Base-by-base conservation (phyloP, 2,797 vertebrate genomes). In the Eutrigla gurnardus region DNA sequence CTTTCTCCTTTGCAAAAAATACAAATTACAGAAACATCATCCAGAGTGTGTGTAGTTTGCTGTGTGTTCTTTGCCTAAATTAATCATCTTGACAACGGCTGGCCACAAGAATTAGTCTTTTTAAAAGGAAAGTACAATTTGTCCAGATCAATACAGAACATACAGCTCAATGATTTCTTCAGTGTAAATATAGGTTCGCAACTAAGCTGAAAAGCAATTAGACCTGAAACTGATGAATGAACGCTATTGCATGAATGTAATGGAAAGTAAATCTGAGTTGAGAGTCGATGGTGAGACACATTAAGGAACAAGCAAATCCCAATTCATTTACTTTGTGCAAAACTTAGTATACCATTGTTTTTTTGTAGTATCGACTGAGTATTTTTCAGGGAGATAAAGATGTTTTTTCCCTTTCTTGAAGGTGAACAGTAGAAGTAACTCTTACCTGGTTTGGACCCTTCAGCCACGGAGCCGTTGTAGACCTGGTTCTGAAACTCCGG, bases 401-500 rank as follows among this genome's bases (percentile, higher is more conserved):
- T 25, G 25, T 25, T 1, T 25, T 25, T 25, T 25, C 25, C 25
- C 25, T 25, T 25, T 25, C 25, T 25, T 25, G 25, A 25, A 25
- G 25, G 25, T 25, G 25, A 25, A 25, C 25, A 72, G 9, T 6
- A 43, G 35, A 39, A 3, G 11, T 50, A 8, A 13, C n/a, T 50
- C 59, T 57, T 93, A 99, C 98, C 97, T 96, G 98, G 98, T 94
- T 98, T 99, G 80, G 97, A 97, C 47, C 97, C 96, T 91, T 99
- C 98, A 6, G 97, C 96, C 91, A 99, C 97, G 0, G 97, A 98
- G 84, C 98, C 98, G 0, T 99, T 99, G 91, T 98, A 99, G 68
- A 99, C 95, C 88, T 97, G 97, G 91, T 97, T 98, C 85, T 95
- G 91, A 88, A 99, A 99, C 88, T 99, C 97, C 0, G 98, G 98